Evolutionary conservation across 2,113 vertebrate genomes (phyloP), one percentile per base, ranked within the genome.

Genomic region (Vanacampus margaritifer): DNA sequence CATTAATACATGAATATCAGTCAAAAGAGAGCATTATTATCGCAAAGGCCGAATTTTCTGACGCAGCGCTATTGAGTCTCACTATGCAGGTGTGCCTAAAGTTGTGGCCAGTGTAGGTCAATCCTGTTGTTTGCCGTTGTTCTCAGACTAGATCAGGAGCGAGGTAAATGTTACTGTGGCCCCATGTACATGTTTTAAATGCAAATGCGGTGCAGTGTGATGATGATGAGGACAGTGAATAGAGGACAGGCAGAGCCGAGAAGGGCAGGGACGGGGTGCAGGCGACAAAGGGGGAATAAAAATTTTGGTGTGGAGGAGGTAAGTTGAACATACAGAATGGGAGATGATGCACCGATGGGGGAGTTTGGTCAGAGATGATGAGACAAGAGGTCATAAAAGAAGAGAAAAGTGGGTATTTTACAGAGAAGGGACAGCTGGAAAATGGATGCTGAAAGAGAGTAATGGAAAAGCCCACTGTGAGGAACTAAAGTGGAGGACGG

Each of bases 151-250:
- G 75, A 87, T 84, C 79, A 71, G 64, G 72, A 57, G 79, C 78
- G 64, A 53, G n/a, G 56, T 26, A 46, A 68, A 58, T 74, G 77
- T 87, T 83, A 76, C 84, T 85, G 82, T 78, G 81, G 72, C 71
- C 71, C 69, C 68, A 72, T 78, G 82, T 82, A 83, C 65, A 68
- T 76, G 67, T 62, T 83, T 88, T 78, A 82, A 84, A 87, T 88
- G 81, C 79, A 79, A 89, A 89, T 90, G 77, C 48, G 62, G 46
- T 43, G 78, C 68, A 5, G 57, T 28, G 69, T 78, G 66, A 57
- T 71, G 67, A 58, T 72, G 83, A 78, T 56, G 67, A 69, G 56
- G 58, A 69, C 74, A 65, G 72, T 71, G 69, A 73, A 72, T 36
- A 66, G 67, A 80, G 74, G 79, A 75, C 64, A 72, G 79, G 72